Evolutionary conservation across 2,888 invertebrate species (phyloP), one percentile per base, ranked within the genome.

Genomic region (Erannis defoliaria): DNA sequence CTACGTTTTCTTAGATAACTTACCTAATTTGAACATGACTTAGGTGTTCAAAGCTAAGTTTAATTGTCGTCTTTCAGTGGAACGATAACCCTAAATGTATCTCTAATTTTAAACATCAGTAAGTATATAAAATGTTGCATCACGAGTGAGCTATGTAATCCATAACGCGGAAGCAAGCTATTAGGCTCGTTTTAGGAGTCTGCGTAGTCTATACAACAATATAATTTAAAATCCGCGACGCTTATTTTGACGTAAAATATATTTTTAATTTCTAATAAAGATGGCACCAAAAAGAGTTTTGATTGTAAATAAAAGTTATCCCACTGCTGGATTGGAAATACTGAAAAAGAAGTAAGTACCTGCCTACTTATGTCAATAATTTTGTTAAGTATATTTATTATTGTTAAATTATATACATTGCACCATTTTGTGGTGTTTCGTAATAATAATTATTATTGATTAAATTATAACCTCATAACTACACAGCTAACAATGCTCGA

Each of bases 221-320:
- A n/a, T n/a, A n/a, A n/a, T n/a, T n/a, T n/a, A n/a, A n/a, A n/a
- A n/a, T n/a, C n/a, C n/a, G n/a, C n/a, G n/a, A n/a, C n/a, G n/a
- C n/a, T n/a, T n/a, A n/a, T n/a, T n/a, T n/a, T n/a, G n/a, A n/a
- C n/a, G n/a, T 23, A 23, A 23, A 26, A 26, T 26, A 23, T 3
- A 29, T 38, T 48, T 26, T 8, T 38, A 21, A 9, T 35, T 14
- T 26, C 14, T 6, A 43, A 55, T 9, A 42, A 70, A 76, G 54
- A 90, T 89, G 88, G 75, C 88, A 51, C 57, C 84, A 1, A 82
- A 81, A 70, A 75, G 78, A 64, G 85, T 89, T 67, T 65, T 91
- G 19, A 78, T 91, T 38, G 87, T 84, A 1, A 89, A 88, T 62
- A 89, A 84, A 73, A 77, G 74, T 16, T 91, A 74, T 72, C 88